These are phyloP conservation scores for Oeneis ivallda DNA, from an alignment of 2,888 invertebrate genomes.

Conservation along the genomic window DNA sequence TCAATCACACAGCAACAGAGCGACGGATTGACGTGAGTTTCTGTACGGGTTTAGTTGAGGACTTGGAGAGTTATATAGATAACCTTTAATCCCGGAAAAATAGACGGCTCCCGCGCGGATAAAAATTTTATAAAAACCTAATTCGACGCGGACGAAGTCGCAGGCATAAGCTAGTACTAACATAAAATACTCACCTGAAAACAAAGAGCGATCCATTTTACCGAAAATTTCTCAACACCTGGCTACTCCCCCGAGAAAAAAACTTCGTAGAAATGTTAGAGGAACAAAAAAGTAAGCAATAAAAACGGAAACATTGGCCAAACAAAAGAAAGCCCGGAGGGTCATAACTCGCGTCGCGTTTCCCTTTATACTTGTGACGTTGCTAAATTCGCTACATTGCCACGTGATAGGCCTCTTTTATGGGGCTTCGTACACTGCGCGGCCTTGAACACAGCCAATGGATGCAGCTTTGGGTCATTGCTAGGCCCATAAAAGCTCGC, in stretches of 20 bases:
- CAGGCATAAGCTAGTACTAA: background rate
- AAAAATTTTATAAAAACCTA: too few relatives aligned
- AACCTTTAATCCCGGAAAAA: too few relatives aligned
- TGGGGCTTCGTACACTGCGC: background rate
- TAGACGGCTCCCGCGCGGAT: too few relatives aligned
- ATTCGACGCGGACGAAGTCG: too few relatives aligned
- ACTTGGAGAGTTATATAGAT: too few relatives aligned
- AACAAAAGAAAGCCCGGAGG: conserved; percentile 73
- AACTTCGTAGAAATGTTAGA: conserved; percentile 54
- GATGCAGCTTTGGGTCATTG: too few relatives aligned
- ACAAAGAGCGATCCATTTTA: conserved; percentile 21
- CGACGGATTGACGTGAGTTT: too few relatives aligned
- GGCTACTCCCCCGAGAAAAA: conserved; percentile 40
- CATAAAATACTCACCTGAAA: conserved; percentile 16
- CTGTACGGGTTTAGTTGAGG: too few relatives aligned
- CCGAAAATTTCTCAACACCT: conserved; percentile 32
- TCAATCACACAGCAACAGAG: too few relatives aligned
- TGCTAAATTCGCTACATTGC: conserved; percentile 64
- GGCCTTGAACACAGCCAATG: too few relatives aligned
- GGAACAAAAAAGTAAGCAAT: conserved; percentile 48
- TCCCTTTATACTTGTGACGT: conserved; percentile 71
- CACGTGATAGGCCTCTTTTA: conserved; percentile 43
- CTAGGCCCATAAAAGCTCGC: too few relatives aligned
- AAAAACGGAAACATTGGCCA: conserved; percentile 61
- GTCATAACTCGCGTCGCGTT: conserved; percentile 71